phyloP scores from a whole-genome alignment of 1,140 invertebrate genomes.

The Venturia canescens region DNA sequence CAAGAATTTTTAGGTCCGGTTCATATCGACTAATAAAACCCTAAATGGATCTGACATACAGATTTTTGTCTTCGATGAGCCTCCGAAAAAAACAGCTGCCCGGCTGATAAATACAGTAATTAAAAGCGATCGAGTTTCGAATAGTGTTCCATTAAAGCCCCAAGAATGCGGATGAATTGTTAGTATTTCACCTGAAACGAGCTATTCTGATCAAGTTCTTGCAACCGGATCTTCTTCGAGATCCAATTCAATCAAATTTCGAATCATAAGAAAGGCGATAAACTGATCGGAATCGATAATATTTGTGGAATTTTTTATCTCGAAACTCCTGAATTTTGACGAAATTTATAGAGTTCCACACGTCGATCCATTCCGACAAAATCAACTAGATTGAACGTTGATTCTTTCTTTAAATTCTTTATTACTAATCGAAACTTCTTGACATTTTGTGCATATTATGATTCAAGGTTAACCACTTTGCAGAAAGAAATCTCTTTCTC shows the following conservation, averaged over 20 bases:
- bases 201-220: not conserved
- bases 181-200: not conserved
- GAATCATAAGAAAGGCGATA: not conserved
- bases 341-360: not conserved
- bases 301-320: not conserved
- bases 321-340: not conserved
- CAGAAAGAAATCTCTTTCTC: slow-evolving; percentile 41
- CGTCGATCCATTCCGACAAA: not conserved
- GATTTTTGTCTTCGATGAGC: too few species aligned
- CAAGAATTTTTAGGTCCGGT: too few species aligned
- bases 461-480: slow-evolving; percentile 44
- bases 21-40: too few species aligned
- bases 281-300: not conserved
- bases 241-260: not conserved
- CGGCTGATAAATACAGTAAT: too few species aligned
- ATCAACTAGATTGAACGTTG: not conserved
- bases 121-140: too few species aligned
- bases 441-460: slow-evolving; percentile 38
- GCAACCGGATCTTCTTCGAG: not conserved
- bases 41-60: too few species aligned
- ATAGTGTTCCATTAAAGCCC: not conserved
- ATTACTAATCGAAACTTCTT: slow-evolving; percentile 26
- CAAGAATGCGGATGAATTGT: not conserved
- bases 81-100: too few species aligned
- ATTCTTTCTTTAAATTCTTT: not conserved